Percentiles rank a stretch among this genome's conserved stretches.
phyloP scores from a whole-genome alignment of 2,888 invertebrate genomes.

The Mythimna pallens region DNA sequence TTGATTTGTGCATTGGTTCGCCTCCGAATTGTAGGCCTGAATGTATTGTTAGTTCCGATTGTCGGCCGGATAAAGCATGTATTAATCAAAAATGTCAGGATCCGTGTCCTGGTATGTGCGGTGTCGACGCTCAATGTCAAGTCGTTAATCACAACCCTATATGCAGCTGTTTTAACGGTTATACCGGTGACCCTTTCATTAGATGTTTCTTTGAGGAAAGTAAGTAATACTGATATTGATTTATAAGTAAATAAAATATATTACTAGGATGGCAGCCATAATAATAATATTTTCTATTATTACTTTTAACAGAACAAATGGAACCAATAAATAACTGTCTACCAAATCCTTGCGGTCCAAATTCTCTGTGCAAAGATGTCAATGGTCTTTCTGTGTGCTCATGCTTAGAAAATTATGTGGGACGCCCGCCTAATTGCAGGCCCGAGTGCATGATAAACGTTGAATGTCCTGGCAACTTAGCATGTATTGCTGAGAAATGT shows the following conservation, averaged over 20 bases:
- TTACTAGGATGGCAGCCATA: not conserved
- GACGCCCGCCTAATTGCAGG: slow-evolving; percentile 94
- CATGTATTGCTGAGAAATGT: slow-evolving; percentile 93
- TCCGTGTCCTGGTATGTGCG: slow-evolving; percentile 95
- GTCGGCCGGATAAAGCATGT: slow-evolving; percentile 94
- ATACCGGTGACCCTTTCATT: slow-evolving; percentile 94
- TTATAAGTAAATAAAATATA: not conserved
- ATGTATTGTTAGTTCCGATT: slow-evolving; percentile 95
- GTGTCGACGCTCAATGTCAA: slow-evolving; percentile 94
- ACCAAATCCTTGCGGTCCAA: slow-evolving; percentile 95
- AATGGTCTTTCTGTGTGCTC: slow-evolving; percentile 94
- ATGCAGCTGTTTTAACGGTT: slow-evolving; percentile 93
- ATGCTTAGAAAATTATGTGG: slow-evolving; percentile 93
- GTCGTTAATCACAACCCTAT: slow-evolving; percentile 95
- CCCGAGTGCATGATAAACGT: slow-evolving; percentile 94
- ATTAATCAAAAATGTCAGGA: slow-evolving; percentile 94
- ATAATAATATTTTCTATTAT: slow-evolving; percentile 30
- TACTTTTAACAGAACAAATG: slow-evolving; percentile 81
- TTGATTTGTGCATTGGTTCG: slow-evolving; percentile 93
- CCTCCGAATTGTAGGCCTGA: slow-evolving; percentile 95
- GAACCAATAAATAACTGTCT: slow-evolving; percentile 91
- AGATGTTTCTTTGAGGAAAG: slow-evolving; percentile 92
- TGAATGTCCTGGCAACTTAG: slow-evolving; percentile 93
- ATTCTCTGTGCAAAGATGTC: slow-evolving; percentile 93
- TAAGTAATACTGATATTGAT: slow-evolving; percentile 83